Percentiles rank a stretch among this genome's conserved stretches.
These are phyloP conservation scores for Papilio elwesi DNA, from an alignment of 2,888 invertebrate species.

Conservation along the genomic window DNA sequence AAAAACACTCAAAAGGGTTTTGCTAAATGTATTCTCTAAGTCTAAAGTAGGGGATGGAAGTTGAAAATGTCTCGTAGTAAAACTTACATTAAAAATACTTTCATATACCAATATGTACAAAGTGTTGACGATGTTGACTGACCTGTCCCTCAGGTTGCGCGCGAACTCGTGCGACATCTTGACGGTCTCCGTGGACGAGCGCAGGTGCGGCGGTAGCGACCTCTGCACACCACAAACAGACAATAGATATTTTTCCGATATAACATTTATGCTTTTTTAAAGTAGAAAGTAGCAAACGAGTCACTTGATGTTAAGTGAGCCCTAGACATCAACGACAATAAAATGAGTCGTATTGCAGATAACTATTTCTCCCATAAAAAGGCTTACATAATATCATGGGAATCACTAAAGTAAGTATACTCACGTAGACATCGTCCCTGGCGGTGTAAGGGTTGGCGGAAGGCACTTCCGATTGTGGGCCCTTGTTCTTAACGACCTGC, in stretches of 20 bases:
- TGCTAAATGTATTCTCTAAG: no score
- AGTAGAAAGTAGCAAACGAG: no score
- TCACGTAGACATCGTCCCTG: conserved; percentile 73
- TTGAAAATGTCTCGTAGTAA: no score
- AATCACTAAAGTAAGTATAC: conserved; percentile 45
- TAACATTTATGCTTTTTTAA: not conserved
- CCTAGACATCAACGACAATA: not conserved
- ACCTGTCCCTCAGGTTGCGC: conserved; percentile 67
- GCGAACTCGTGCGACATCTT: conserved; percentile 68
- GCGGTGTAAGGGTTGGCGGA: conserved; percentile 57
- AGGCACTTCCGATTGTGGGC: conserved; percentile 63
- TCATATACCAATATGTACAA: not conserved
- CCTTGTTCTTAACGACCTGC: conserved; percentile 77
- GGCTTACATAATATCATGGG: no score
- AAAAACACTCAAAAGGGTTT: not conserved
- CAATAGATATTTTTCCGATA: not conserved
- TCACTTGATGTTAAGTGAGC: no score
- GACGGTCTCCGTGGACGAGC: conserved; percentile 74
- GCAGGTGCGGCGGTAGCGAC: conserved; percentile 70
- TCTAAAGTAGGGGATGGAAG: no score
- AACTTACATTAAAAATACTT: no score
- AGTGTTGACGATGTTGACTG: conserved; percentile 36
- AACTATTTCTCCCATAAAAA: no score
- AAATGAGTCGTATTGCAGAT: no score
- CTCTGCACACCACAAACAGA: conserved; percentile 56